These are phyloP conservation scores for Ameiurus melas DNA, from an alignment of 2,113 vertebrate species.

Conservation along the genomic window DNA sequence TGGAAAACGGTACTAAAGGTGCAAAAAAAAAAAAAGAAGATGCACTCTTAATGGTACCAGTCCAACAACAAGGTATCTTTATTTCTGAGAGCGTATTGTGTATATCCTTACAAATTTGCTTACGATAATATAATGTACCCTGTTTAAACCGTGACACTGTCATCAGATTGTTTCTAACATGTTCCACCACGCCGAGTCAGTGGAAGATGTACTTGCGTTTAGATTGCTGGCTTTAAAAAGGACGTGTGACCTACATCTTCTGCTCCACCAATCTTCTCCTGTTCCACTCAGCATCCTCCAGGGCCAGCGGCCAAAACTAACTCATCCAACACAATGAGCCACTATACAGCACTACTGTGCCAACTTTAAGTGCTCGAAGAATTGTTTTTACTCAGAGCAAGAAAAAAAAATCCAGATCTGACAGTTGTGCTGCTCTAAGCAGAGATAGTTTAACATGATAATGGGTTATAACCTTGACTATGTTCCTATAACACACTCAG, in stretches of 20 bases:
- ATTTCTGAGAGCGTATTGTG: neutral
- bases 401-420: neutral
- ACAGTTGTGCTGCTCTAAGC: neutral
- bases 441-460: neutral
- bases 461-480: neutral
- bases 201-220: slow-evolving; percentile 44
- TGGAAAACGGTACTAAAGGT: neutral
- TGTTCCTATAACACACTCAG: neutral
- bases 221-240: slow-evolving; percentile 27
- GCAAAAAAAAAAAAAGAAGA: neutral
- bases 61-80: neutral
- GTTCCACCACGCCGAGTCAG: slow-evolving; percentile 5
- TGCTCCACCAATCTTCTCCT: slow-evolving; percentile 67
- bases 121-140: neutral
- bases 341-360: slow-evolving; percentile 24
- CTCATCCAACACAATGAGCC: slow-evolving; percentile 47
- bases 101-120: neutral
- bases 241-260: slow-evolving; percentile 62
- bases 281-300: slow-evolving; percentile 59
- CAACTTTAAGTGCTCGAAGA: slow-evolving; percentile 12
- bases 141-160: slow-evolving; percentile 9
- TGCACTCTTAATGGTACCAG: neutral
- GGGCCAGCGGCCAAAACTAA: slow-evolving; percentile 40
- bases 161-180: slow-evolving; percentile 29
- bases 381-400: neutral